Base-by-base conservation (phyloP, 2,888 invertebrate genomes). In the Scotopteryx bipunctaria region DNA sequence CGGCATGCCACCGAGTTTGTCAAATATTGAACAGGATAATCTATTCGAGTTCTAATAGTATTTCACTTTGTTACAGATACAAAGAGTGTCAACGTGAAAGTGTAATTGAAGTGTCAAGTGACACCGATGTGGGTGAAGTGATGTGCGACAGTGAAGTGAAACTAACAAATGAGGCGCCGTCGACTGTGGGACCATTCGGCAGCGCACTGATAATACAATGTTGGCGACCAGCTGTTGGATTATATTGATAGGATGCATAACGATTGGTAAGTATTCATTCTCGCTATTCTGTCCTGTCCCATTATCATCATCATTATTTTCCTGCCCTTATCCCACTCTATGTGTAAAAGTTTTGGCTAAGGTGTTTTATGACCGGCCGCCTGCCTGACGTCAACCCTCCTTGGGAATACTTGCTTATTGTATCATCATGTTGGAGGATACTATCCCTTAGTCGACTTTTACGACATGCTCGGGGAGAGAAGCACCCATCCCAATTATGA, bases 91-190 rank as follows among this genome's bases (percentile, higher is more conserved):
- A 43, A 32, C 35, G 46, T 37, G 57, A 51, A 53, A 59, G 44
- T 55, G 46, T n/a, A 42, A 43, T 43, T 64, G 59, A 29, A 47
- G 52, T 52, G 51, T 46, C 54, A 42, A 56, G 65, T 61, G 63
- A 50, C 43, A 67, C 43, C 55, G 55, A 64, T 60, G 67, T 61
- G 65, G 63, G 49, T 69, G 65, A 67, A 72, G 77, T 75, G 74
- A 81, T 80, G 79, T 70, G 60, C 64, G 65, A 56, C 38, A 61
- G 67, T 66, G 63, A 64, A 71, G 76, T 73, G 66, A 71, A 67
- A 68, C 60, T 64, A 19, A 81, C 85, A 75, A 86, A 88, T 88
- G 87, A 86, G 77, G 88, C 88, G 87, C 62, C 84, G 77, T 56
- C 78, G 75, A 75, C 64, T 61, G 55, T 68, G 73, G 66, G 57